These are phyloP conservation scores for Capitella teleta DNA, from an alignment of 1,140 invertebrate genomes.

Conservation along the genomic window DNA sequence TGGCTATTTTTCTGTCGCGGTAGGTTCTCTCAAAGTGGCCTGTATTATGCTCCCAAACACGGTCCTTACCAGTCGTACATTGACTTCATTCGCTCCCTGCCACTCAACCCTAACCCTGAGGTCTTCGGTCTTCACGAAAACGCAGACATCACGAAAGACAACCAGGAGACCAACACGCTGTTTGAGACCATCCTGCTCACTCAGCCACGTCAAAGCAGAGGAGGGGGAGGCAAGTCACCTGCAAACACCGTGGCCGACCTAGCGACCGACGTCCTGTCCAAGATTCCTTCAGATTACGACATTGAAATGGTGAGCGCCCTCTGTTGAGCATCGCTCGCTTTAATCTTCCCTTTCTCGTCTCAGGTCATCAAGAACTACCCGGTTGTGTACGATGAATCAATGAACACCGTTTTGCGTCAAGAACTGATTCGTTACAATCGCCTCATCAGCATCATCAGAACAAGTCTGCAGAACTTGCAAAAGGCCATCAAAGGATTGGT, in stretches of 20 bases:
- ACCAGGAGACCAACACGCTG: conserved; percentile 44
- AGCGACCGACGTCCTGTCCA: conserved; percentile 35
- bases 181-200: conserved; percentile 63
- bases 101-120: conserved; percentile 36
- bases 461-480: conserved; percentile 31
- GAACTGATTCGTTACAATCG: conserved; percentile 41
- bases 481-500: conserved; percentile 43
- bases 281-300: conserved; percentile 37
- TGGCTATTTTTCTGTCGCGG: not conserved
- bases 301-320: conserved; percentile 26
- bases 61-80: conserved; percentile 39
- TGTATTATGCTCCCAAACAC: conserved; percentile 67
- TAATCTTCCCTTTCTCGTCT: conserved; percentile 3
- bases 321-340: not conserved
- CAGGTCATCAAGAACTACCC: conserved; percentile 41
- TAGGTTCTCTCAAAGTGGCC: conserved; percentile 46
- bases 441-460: conserved; percentile 31
- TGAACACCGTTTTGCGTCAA: conserved; percentile 43
- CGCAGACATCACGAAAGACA: conserved; percentile 43
- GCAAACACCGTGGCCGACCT: conserved; percentile 35
- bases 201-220: conserved; percentile 53
- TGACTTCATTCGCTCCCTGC: conserved; percentile 35
- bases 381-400: conserved; percentile 39
- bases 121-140: conserved; percentile 44
- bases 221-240: conserved; percentile 32